These are phyloP conservation scores for Ennomos erosarius DNA, from an alignment of 2,888 invertebrate species.

Conservation along the genomic window DNA sequence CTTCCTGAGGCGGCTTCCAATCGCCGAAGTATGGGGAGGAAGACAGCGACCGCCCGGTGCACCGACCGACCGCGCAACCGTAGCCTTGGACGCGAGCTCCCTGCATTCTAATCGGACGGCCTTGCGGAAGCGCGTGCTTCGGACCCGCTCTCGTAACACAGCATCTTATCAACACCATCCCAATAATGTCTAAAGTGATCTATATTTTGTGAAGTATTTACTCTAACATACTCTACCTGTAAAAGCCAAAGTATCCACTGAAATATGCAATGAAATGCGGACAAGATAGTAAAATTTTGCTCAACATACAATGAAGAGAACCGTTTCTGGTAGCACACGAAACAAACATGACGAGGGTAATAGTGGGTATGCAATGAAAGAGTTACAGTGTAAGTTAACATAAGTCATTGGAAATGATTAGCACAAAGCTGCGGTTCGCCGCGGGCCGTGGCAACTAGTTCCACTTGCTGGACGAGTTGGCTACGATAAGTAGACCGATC, in stretches of 20 bases:
- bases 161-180: conserved; percentile 63
- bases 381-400: conserved; percentile 48
- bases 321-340: conserved; percentile 18
- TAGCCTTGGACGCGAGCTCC: conserved; percentile 83
- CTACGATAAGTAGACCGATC: conserved; percentile 61
- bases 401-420: conserved; percentile 64
- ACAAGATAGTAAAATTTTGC: conserved; percentile 13
- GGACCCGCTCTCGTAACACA: conserved; percentile 73
- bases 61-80: conserved; percentile 76
- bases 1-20: conserved; percentile 76
- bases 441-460: conserved; percentile 66
- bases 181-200: conserved; percentile 49
- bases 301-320: conserved; percentile 9
- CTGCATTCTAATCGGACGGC: conserved; percentile 83
- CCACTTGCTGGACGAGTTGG: conserved; percentile 60
- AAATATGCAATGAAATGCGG: conserved; percentile 3
- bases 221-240: conserved; percentile 2
- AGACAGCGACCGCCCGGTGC: conserved; percentile 73
- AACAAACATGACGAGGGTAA: conserved; percentile 9
- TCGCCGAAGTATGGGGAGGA: conserved; percentile 71
- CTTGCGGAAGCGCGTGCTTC: conserved; percentile 82
- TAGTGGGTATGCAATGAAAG: conserved; percentile 43
- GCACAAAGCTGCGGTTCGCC: conserved; percentile 55
- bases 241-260: conserved; percentile 1
- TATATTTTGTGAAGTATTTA: conserved; percentile 34